A percentile compares a stretch with the other conserved stretches of the same genome.
These are phyloP conservation scores for Helogale parvula DNA, from an alignment of 2,113 vertebrate genomes.

Conservation along the genomic window DNA sequence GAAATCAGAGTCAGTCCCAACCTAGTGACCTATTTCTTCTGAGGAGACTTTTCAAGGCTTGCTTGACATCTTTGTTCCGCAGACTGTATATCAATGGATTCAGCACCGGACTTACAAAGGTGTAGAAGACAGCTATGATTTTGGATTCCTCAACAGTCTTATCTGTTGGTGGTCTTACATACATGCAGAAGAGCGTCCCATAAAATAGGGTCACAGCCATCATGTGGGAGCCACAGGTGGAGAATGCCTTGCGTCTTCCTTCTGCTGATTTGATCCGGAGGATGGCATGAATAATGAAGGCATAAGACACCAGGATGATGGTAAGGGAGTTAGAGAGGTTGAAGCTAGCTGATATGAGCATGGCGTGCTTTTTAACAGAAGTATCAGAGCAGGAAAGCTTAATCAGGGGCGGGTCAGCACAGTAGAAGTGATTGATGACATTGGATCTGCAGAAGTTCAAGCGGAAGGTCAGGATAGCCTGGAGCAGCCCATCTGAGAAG, in stretches of 20 bases:
- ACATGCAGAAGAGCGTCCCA: constrained; percentile 70
- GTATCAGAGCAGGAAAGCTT: too few species aligned
- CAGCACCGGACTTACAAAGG: constrained; percentile 54
- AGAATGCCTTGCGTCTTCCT: constrained; percentile 65
- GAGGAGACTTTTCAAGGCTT: constrained; percentile 33
- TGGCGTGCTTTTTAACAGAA: constrained; percentile 60
- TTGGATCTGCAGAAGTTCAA: too few species aligned
- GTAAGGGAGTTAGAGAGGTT: constrained; percentile 59
- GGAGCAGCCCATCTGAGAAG: constrained; percentile 66
- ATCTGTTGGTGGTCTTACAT: constrained; percentile 61
- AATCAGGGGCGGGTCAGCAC: too few species aligned
- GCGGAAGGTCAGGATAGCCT: constrained; percentile 68
- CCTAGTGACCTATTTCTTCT: not conserved
- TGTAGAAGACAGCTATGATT: constrained; percentile 68
- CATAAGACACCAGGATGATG: constrained; percentile 67
- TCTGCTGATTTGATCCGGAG: constrained; percentile 58
- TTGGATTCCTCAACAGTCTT: constrained; percentile 68
- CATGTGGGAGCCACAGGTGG: constrained; percentile 78
- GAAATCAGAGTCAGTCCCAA: not conserved
- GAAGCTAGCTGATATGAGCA: constrained; percentile 61
- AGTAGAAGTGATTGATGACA: too few species aligned
- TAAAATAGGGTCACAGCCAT: constrained; percentile 63
- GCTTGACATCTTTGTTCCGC: constrained; percentile 68
- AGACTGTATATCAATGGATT: constrained; percentile 70
- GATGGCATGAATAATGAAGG: constrained; percentile 36